Evolutionary conservation across 2,888 invertebrate species (phyloP), one percentile per base, ranked within the genome.

Genomic region (Lamellibrachia satsuma): DNA sequence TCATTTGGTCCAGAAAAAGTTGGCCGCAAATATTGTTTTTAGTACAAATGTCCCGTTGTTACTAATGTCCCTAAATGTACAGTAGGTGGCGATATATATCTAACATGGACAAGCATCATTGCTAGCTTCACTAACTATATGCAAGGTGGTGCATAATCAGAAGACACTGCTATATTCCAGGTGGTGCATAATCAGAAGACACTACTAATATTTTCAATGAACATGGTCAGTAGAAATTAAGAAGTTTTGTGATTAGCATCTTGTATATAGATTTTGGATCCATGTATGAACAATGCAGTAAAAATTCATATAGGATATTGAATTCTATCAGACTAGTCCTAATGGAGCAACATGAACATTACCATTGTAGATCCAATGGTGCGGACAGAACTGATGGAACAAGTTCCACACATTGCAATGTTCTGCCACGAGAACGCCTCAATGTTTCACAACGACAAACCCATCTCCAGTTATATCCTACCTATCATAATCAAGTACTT

Each of bases 401-500:
- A 98, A 95, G 97, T 98, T 92, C 97, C 98, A 8, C 97, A 97
- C 94, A 97, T 98, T 93, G 97, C 97, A 22, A 97, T 97, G 94
- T 97, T 97, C 94, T 97, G 97, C 97, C 94, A 97, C 97, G 95
- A 97, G 97, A 93, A 94, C 94, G 27, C 94, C 95, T 91, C 95
- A 90, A 52, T 92, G 39, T 94, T 94, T 60, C 75, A 91, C 52
- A n/a, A 52, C 7, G 90, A 52, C 52, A 96, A 97, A 95, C 97
- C 97, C 90, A 97, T 97, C 90, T 97, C 97, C 90, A 97, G 97
- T 92, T 97, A 97, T 95, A 97, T 98, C 92, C 96, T 98, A 93
- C 97, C 97, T 15, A 97, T 97, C 95, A 97, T 98, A 92, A 97
- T 97, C 55, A 97, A 97, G 93, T 97, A 97, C 95, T 97, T 98